Base-by-base conservation (phyloP, 2,797 vertebrate genomes). In the Argyrosomus regius region DNA sequence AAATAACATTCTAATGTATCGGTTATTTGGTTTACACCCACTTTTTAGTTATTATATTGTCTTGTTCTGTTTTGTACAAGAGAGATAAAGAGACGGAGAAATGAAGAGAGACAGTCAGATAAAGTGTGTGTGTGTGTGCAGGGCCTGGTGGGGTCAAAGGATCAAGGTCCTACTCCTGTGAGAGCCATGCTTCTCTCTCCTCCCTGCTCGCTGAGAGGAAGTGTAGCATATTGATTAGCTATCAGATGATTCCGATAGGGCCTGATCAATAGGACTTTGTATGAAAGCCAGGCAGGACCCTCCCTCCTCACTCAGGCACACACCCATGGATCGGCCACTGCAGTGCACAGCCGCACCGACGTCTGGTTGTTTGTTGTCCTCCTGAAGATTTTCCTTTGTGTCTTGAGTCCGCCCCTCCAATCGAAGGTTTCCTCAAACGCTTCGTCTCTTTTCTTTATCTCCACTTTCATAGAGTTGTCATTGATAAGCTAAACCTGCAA, bases 231-330 rank as follows among this genome's bases (percentile, higher is more conserved):
- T 95, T 88, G 95, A 96, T 96, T 94, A 95, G 91, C 95, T 94
- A 96, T 96, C 95, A 95, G 95, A 95, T 94, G 92, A 95, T 96
- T 96, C 93, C 93, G 91, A 96, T 95, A 93, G 74, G 41, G 63
- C 57, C 88, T 88, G 92, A 95, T 96, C 95, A 56, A 95, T 95
- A 93, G 82, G 91, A 91, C 94, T 95, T 93, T 89, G 92, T 90
- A 83, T 91, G 86, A 87, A 88, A 93, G 93, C 93, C 91, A 88
- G 92, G 89, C 91, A 90, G 90, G 89, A 81, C 75, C 88, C 87
- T 87, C 85, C 89, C 87, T 82, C 69, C 80, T 81, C 80, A 72
- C 84, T 77, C 83, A 88, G 72, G 52, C 80, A 78, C 80, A 78
- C 84, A 88, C 78, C 72, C 88, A 83, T 70, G 77, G 81, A 87